These are phyloP conservation scores for Sciurus carolinensis DNA, from an alignment of 2,797 vertebrate genomes.

Conservation along the genomic window DNA sequence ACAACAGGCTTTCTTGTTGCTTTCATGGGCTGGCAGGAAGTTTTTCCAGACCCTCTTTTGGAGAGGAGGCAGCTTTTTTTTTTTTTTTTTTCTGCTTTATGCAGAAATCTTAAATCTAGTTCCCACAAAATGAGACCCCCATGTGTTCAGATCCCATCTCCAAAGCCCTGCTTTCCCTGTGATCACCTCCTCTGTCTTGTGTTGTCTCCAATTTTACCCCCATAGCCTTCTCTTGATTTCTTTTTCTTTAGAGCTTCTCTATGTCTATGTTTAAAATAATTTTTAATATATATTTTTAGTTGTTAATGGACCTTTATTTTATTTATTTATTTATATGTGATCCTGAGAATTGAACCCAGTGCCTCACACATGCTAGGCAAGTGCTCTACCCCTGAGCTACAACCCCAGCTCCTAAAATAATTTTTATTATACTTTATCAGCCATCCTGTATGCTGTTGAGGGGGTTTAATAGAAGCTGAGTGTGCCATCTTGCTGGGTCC, in stretches of 20 bases:
- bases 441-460: not conserved
- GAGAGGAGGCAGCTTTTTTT: not conserved
- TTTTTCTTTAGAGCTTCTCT: not conserved
- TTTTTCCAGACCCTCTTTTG: not conserved
- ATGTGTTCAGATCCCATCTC: not conserved
- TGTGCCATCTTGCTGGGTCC: not conserved
- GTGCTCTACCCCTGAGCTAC: too few relatives aligned
- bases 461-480: not conserved
- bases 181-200: not conserved
- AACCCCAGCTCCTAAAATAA: not conserved
- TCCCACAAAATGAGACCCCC: not conserved
- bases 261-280: not conserved
- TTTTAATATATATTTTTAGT: not conserved
- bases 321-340: too few relatives aligned
- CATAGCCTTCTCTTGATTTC: not conserved
- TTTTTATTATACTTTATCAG: conserved; percentile 1
- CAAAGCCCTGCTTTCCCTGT: not conserved
- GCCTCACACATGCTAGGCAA: too few relatives aligned
- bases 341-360: too few relatives aligned
- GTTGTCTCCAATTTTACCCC: not conserved
- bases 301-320: too few relatives aligned
- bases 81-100: not conserved
- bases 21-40: not conserved
- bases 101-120: not conserved
- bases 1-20: not conserved